phyloP scores from a whole-genome alignment of 2,113 vertebrate genomes.

The Varanus komodoensis region DNA sequence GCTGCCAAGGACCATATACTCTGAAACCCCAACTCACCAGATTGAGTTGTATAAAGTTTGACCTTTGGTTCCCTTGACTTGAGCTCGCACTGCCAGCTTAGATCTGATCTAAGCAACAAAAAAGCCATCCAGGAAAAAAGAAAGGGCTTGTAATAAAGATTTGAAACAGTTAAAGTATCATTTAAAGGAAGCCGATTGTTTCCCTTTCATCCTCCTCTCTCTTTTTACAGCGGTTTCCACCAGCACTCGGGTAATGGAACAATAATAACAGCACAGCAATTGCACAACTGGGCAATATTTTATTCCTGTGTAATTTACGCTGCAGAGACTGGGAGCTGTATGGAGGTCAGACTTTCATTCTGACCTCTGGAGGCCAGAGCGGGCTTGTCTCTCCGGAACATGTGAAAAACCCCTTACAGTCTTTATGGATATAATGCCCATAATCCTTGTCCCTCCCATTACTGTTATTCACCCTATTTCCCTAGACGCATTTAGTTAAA shows the following conservation, averaged over 20 bases:
- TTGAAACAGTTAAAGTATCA: conserved; percentile 5
- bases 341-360: conserved; percentile 1
- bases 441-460: conserved; percentile 51
- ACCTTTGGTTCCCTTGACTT: not conserved
- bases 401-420: not conserved
- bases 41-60: not conserved
- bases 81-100: not conserved
- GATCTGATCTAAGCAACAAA: not conserved
- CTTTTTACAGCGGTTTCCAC: not conserved
- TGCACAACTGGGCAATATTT: not conserved
- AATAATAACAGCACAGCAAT: not conserved
- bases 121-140: not conserved
- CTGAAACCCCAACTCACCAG: not conserved
- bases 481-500: conserved; percentile 70
- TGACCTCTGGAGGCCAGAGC: not conserved
- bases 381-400: not conserved
- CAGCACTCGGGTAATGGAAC: not conserved
- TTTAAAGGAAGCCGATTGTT: not conserved
- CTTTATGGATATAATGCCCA: conserved; percentile 19
- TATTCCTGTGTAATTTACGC: not conserved
- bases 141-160: conserved; percentile 1
- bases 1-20: not conserved
- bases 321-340: not conserved
- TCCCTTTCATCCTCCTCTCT: conserved; percentile 11
- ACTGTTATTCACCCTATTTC: conserved; percentile 60